Conservation (phyloP, 1,140 invertebrate genomes). For the Diuraphis noxia region DNA sequence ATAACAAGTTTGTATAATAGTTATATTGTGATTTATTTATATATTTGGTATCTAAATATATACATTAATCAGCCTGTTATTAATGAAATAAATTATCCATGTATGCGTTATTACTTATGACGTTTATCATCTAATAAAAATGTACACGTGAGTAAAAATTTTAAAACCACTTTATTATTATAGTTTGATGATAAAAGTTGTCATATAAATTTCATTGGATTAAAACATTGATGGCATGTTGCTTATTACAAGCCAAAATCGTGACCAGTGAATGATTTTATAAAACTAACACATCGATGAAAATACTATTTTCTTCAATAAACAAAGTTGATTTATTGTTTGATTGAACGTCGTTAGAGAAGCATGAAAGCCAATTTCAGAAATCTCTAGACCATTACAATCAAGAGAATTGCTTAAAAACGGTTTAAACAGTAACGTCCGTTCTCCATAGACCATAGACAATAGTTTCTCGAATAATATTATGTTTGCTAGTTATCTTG, state of each 20-base stretch:
- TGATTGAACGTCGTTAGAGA: not conserved
- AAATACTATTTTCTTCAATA: not conserved
- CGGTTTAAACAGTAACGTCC: not conserved
- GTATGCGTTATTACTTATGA: not conserved
- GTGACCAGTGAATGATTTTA: constrained; percentile 21
- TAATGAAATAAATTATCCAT: not conserved
- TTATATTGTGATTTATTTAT: not conserved
- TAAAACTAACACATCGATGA: not conserved
- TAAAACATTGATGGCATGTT: not conserved
- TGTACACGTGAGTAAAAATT: no score
- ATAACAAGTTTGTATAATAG: not conserved
- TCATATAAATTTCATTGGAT: not conserved
- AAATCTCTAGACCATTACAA: not conserved
- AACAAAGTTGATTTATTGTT: constrained; percentile 28
- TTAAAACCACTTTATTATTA: not conserved
- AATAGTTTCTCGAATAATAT: not conserved
- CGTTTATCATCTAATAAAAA: not conserved
- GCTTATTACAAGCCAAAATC: not conserved
- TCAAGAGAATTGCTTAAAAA: not conserved
- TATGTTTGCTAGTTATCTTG: not conserved
- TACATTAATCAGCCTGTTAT: not conserved
- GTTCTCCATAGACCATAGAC: not conserved
- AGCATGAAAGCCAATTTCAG: not conserved
- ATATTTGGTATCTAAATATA: not conserved
- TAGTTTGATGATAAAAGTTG: not conserved